A percentile compares a stretch with the other conserved stretches of the same genome.
These are phyloP conservation scores for Enteromius radiatus DNA, from an alignment of 2,797 vertebrate species.

Conservation along the genomic window DNA sequence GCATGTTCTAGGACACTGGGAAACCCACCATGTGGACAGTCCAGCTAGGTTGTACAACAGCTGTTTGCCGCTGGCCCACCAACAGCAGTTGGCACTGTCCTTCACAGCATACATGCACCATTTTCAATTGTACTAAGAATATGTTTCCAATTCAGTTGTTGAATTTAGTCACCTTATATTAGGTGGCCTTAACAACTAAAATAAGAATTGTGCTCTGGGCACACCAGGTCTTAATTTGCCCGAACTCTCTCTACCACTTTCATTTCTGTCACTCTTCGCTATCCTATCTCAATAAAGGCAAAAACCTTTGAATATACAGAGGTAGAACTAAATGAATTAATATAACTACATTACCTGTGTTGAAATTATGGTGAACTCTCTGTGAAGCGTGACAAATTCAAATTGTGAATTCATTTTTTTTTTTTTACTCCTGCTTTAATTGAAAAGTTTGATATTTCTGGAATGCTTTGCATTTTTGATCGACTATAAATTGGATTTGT, in stretches of 20 bases:
- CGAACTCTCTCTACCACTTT: background rate
- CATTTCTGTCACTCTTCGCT: background rate
- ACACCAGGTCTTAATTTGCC: background rate
- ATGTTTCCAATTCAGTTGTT: background rate
- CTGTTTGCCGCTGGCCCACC: slow-evolving; percentile 6
- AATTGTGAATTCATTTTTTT: background rate
- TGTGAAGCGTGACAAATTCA: background rate
- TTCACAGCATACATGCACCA: background rate
- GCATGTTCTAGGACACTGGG: slow-evolving; percentile 71
- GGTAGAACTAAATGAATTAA: background rate
- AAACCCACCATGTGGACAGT: slow-evolving; percentile 81
- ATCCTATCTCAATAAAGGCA: background rate
- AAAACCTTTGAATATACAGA: background rate
- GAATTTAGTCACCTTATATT: background rate
- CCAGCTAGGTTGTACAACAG: slow-evolving; percentile 71
- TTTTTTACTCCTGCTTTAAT: background rate
- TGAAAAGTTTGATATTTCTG: slow-evolving; percentile 33
- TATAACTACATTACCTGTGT: background rate
- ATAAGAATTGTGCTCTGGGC: no score
- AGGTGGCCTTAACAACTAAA: no score
- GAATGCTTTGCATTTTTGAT: slow-evolving; percentile 65
- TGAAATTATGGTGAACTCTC: background rate
- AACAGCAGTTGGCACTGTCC: slow-evolving; percentile 75
- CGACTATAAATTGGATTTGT: slow-evolving; percentile 73
- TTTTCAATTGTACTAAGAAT: background rate